Percentiles rank a stretch among this genome's conserved stretches.
These are phyloP conservation scores for Volucella inanis DNA, from an alignment of 2,888 invertebrate genomes.

Conservation along the genomic window DNA sequence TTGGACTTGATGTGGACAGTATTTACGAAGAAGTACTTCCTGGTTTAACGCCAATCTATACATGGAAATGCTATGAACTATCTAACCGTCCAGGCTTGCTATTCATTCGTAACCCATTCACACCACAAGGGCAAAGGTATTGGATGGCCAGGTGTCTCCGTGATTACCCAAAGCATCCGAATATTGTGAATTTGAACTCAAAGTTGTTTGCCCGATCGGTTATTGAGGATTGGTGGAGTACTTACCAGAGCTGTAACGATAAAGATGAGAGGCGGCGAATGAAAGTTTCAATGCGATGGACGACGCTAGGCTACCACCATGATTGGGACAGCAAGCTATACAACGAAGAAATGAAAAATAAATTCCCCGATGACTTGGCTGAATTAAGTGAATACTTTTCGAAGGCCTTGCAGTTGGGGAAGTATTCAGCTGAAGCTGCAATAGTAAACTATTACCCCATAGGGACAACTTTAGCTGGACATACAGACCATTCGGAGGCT, in stretches of 20 bases:
- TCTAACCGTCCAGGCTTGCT: constrained; percentile 88
- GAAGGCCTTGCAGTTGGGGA: constrained; percentile 84
- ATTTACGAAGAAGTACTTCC: constrained; percentile 58
- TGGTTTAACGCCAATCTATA: constrained; percentile 79
- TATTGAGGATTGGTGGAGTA: constrained; percentile 87
- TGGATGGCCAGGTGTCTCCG: constrained; percentile 92
- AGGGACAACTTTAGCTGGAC: constrained; percentile 95
- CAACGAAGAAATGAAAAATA: constrained; percentile 86
- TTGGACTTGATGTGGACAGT: constrained; percentile 37
- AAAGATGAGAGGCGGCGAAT: constrained; percentile 77
- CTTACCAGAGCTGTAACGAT: constrained; percentile 79
- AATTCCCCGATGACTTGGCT: constrained; percentile 90
- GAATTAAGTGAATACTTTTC: constrained; percentile 87
- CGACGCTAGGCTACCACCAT: constrained; percentile 98
- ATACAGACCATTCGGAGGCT: constrained; percentile 96
- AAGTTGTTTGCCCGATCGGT: constrained; percentile 76
- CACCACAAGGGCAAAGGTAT: constrained; percentile 89
- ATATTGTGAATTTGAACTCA: constrained; percentile 80
- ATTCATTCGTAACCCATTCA: constrained; percentile 93
- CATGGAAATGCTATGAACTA: constrained; percentile 88
- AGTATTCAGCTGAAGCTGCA: constrained; percentile 93
- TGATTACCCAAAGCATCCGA: constrained; percentile 90
- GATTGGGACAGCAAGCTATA: constrained; percentile 98
- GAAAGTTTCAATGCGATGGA: constrained; percentile 90
- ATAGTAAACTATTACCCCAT: constrained; percentile 98